phyloP scores from a whole-genome alignment of 2,797 vertebrate species.

The Spondyliosoma cantharus region DNA sequence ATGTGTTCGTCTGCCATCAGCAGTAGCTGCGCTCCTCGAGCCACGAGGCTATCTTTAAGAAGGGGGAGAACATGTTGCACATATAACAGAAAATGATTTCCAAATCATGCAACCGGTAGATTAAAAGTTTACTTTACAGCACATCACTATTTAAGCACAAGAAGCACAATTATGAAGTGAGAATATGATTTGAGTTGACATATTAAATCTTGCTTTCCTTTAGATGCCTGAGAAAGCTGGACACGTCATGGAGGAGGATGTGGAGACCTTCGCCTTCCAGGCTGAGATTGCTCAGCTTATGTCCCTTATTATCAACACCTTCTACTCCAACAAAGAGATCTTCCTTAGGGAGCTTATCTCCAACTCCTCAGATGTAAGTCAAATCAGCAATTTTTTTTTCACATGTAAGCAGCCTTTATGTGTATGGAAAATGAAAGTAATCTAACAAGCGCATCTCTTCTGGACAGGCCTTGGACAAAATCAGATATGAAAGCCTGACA shows the following conservation, averaged over 20 bases:
- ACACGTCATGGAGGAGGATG: conserved; percentile 78
- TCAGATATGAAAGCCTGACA: conserved; percentile 81
- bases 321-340: conserved; percentile 85
- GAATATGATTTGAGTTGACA: neutral
- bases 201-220: conserved; percentile 18
- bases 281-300: conserved; percentile 86
- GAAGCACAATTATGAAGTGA: neutral
- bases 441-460: conserved; percentile 25
- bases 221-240: conserved; percentile 80
- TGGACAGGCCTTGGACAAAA: conserved; percentile 82
- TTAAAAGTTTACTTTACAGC: neutral
- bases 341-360: conserved; percentile 84
- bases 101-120: neutral
- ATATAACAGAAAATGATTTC: neutral
- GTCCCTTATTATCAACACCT: conserved; percentile 86
- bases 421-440: conserved; percentile 9
- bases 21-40: conserved; percentile 25
- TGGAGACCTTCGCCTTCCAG: conserved; percentile 83
- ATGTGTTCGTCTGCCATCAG: conserved; percentile 61
- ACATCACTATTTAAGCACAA: neutral
- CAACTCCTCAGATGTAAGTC: conserved; percentile 82
- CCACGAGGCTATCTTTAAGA: conserved; percentile 39
- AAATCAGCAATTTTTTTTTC: conserved; percentile 5
- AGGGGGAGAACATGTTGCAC: neutral
- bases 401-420: neutral